Percentiles rank a stretch among this genome's conserved stretches.
These are phyloP conservation scores for Yasuhikotakia modesta DNA, from an alignment of 2,797 vertebrate species.

Conservation along the genomic window DNA sequence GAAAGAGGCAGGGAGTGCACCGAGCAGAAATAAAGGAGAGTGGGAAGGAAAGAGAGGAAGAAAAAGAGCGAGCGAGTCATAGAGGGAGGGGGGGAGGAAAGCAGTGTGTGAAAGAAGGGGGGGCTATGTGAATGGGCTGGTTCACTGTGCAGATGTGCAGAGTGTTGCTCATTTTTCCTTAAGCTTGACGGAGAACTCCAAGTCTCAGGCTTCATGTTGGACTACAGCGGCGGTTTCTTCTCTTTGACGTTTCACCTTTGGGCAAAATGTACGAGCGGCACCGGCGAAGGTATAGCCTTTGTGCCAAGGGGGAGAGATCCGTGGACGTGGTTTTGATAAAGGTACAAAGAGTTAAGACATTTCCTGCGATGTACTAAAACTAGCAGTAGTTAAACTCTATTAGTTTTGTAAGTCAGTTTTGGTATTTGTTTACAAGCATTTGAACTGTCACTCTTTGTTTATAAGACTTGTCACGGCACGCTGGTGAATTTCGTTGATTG, in stretches of 20 bases:
- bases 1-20: slow-evolving; percentile 16
- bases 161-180: slow-evolving; percentile 60
- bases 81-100: slow-evolving; percentile 25
- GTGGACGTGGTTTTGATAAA: slow-evolving; percentile 94
- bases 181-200: slow-evolving; percentile 23
- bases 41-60: slow-evolving; percentile 25
- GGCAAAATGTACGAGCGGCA: slow-evolving; percentile 93
- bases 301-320: slow-evolving; percentile 87
- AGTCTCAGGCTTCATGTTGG: slow-evolving; percentile 66
- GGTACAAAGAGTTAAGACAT: slow-evolving; percentile 74
- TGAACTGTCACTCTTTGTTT: background rate
- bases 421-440: background rate
- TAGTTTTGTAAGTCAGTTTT: background rate
- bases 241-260: slow-evolving; percentile 12
- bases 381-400: background rate
- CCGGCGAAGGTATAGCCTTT: slow-evolving; percentile 92
- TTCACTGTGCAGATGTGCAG: slow-evolving; percentile 74
- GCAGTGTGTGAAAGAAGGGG: slow-evolving; percentile 61
- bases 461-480: background rate
- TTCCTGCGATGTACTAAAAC: too few species aligned
- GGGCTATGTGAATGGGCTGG: slow-evolving; percentile 66
- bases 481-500: background rate
- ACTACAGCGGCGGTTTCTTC: slow-evolving; percentile 36
- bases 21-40: background rate
- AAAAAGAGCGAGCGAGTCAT: slow-evolving; percentile 35